These are phyloP conservation scores for Pempheris klunzingeri DNA, from an alignment of 2,797 vertebrate species.

Conservation along the genomic window DNA sequence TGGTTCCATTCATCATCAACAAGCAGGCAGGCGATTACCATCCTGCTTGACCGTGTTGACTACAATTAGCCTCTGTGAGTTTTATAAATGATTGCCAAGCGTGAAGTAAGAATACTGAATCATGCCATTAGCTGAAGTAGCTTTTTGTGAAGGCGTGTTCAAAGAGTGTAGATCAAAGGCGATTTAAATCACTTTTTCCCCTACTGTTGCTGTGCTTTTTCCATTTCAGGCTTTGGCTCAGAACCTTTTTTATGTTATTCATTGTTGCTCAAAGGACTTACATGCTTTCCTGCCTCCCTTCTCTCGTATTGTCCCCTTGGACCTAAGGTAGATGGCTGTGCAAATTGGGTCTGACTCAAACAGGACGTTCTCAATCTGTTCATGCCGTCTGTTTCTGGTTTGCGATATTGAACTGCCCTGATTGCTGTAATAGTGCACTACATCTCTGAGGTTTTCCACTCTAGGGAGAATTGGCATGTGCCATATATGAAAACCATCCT, in stretches of 20 bases:
- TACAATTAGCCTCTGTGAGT: constrained; percentile 65
- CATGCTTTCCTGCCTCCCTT: constrained; percentile 71
- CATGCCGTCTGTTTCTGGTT: constrained; percentile 84
- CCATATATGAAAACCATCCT: constrained; percentile 72
- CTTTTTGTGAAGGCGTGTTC: constrained; percentile 54
- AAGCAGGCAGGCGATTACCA: constrained; percentile 54
- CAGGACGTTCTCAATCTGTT: constrained; percentile 86
- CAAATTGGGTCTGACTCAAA: constrained; percentile 84
- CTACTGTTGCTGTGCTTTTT: constrained; percentile 37
- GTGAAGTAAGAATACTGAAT: constrained; percentile 56
- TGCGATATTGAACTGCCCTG: constrained; percentile 79
- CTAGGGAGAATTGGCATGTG: constrained; percentile 77
- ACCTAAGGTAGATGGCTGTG: constrained; percentile 73
- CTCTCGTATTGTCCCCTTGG: constrained; percentile 72
- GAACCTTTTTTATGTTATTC: constrained; percentile 60
- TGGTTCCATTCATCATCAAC: constrained; percentile 73
- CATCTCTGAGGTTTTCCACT: constrained; percentile 73
- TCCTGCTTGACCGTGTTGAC: constrained; percentile 59
- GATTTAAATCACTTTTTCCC: constrained; percentile 37
- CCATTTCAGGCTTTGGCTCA: constrained; percentile 44
- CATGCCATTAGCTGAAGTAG: constrained; percentile 50
- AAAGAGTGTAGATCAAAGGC: constrained; percentile 60
- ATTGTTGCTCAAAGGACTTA: constrained; percentile 62
- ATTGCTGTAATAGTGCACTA: constrained; percentile 80
- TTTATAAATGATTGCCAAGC: constrained; percentile 52